Conservation (phyloP, 2,113 vertebrate species). For the crab-eating macaque (Macaca fascicularis) region DNA sequence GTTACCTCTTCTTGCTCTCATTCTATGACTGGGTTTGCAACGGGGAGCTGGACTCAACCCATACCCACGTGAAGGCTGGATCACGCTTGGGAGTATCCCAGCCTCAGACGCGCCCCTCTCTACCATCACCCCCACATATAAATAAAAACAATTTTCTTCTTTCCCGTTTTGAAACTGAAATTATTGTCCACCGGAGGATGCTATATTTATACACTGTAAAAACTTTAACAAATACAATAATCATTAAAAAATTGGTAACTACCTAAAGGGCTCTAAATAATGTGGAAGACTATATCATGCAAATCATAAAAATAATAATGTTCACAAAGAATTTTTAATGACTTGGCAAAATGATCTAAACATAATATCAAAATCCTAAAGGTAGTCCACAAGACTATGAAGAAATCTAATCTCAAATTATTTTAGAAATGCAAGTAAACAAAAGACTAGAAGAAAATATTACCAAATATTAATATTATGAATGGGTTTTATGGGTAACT, state of each 20-base stretch:
- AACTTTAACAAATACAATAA: not conserved
- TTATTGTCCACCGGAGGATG: not conserved
- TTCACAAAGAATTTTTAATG: slow-evolving; percentile 32
- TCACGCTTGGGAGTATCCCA: not conserved
- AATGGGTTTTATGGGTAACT: not conserved
- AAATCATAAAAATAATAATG: not conserved
- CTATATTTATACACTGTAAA: not conserved
- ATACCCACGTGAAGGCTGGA: not conserved
- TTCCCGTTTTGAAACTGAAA: slow-evolving; percentile 39
- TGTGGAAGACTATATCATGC: not conserved
- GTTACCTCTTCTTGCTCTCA: not conserved
- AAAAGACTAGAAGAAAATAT: not conserved
- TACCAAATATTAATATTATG: not conserved
- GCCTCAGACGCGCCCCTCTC: not conserved
- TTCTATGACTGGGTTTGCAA: not conserved
- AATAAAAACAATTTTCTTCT: not conserved
- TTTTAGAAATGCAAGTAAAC: not conserved
- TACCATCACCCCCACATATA: not conserved
- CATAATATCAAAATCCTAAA: slow-evolving; percentile 16
- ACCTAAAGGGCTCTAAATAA: not conserved
- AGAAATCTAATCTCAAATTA: not conserved
- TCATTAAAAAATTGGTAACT: not conserved
- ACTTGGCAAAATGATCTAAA: not conserved
- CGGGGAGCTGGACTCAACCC: not conserved
- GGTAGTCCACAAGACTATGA: not conserved